Conservation (phyloP, 2,888 invertebrate species). For the Disparrhopalites patrizii region DNA sequence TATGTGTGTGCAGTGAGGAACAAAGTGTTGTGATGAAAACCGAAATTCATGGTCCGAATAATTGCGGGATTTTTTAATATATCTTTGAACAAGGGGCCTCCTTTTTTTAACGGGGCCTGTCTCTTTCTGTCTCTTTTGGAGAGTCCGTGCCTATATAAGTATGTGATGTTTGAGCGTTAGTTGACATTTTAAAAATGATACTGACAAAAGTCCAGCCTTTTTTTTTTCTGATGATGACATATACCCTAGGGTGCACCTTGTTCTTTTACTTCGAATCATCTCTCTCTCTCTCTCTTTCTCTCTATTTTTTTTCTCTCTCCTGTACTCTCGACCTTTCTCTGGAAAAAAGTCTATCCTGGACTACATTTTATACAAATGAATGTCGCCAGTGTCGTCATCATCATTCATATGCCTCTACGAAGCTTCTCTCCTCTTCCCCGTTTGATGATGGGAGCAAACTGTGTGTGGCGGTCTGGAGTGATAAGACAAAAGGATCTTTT, state of each 20-base stretch:
- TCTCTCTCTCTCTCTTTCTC: neutral
- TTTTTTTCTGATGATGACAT: slow-evolving; percentile 31
- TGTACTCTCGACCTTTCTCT: too few relatives aligned
- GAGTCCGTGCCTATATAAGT: too few relatives aligned
- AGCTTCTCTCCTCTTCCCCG: neutral
- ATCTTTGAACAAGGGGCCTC: too few relatives aligned
- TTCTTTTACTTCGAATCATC: slow-evolving; percentile 1
- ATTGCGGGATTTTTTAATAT: slow-evolving; percentile 31
- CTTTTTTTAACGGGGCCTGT: slow-evolving; percentile 15
- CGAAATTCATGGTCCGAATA: slow-evolving; percentile 29
- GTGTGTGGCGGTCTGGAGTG: slow-evolving; percentile 31
- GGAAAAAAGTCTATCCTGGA: neutral
- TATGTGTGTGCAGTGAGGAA: neutral
- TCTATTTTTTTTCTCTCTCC: too few relatives aligned
- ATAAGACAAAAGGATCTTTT: slow-evolving; percentile 30
- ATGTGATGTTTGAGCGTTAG: too few relatives aligned
- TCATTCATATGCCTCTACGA: slow-evolving; percentile 9
- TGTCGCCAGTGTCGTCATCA: slow-evolving; percentile 22
- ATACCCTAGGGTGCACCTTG: slow-evolving; percentile 11
- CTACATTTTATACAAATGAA: slow-evolving; percentile 22
- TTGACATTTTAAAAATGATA: slow-evolving; percentile 26
- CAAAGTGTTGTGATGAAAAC: slow-evolving; percentile 21
- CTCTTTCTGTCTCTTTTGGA: neutral
- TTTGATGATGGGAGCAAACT: slow-evolving; percentile 14
- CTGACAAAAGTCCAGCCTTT: slow-evolving; percentile 25